phyloP scores from a whole-genome alignment of 2,113 vertebrate species.

The Labrus mixtus region DNA sequence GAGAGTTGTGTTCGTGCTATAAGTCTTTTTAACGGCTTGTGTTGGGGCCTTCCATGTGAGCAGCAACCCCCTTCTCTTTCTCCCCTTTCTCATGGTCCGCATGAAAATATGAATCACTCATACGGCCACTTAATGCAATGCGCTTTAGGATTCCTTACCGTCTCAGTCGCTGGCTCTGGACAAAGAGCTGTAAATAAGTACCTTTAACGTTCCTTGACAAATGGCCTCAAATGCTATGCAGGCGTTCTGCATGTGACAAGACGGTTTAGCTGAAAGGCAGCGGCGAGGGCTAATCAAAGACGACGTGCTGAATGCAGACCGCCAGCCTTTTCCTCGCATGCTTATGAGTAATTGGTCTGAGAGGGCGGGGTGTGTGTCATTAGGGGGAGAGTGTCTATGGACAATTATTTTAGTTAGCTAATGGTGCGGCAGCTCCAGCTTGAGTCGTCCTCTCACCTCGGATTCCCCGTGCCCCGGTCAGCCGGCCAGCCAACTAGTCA shows the following conservation, averaged over 20 bases:
- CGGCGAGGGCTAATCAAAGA: conserved; percentile 55
- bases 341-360: conserved; percentile 72
- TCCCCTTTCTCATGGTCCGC: conserved; percentile 3
- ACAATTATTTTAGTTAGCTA: conserved; percentile 65
- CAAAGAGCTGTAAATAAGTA: conserved; percentile 64
- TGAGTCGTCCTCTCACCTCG: conserved; percentile 43
- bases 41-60: conserved; percentile 24
- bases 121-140: conserved; percentile 55
- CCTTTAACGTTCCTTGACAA: conserved; percentile 62
- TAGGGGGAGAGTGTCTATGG: conserved; percentile 28
- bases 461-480: conserved; percentile 17
- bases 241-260: conserved; percentile 46
- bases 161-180: conserved; percentile 38
- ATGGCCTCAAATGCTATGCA: conserved; percentile 46
- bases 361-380: conserved; percentile 40
- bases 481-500: conserved; percentile 41
- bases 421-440: conserved; percentile 36
- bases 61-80: conserved; percentile 13
- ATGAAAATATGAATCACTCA: conserved; percentile 66
- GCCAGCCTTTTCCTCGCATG: conserved; percentile 23
- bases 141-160: conserved; percentile 46
- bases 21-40: conserved; percentile 70
- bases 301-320: conserved; percentile 24
- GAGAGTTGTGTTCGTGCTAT: conserved; percentile 61
- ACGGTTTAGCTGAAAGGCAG: conserved; percentile 28